phyloP scores from a whole-genome alignment of 2,113 vertebrate genomes.

The Rhombomys opimus region DNA sequence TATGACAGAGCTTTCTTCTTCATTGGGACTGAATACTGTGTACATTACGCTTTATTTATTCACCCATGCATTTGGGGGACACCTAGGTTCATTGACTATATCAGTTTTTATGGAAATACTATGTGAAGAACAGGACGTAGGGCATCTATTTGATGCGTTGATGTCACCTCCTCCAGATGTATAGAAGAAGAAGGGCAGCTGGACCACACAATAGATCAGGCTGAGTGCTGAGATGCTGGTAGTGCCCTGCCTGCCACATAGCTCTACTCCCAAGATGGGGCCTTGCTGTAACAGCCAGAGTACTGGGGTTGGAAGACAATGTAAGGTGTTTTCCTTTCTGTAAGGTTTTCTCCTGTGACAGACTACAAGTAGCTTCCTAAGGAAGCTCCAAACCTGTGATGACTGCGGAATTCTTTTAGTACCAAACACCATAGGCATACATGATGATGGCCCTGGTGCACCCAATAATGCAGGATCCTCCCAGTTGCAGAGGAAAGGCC shows the following conservation, averaged over 20 bases:
- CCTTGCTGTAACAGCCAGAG: not conserved
- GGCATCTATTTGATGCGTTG: not conserved
- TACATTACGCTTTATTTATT: not conserved
- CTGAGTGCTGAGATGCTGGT: not conserved
- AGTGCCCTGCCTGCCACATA: not conserved
- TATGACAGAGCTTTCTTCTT: not conserved
- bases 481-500: not conserved
- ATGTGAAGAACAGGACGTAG: not conserved
- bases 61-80: too few species aligned
- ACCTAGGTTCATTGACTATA: not conserved
- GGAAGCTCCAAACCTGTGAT: not conserved
- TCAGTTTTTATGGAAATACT: not conserved
- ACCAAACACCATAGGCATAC: not conserved
- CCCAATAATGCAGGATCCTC: too few species aligned
- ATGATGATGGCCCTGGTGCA: too few species aligned
- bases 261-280: too few species aligned
- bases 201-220: not conserved
- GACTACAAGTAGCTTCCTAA: not conserved
- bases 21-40: not conserved
- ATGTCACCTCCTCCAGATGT: not conserved
- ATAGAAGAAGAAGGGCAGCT: not conserved
- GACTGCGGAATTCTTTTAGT: not conserved
- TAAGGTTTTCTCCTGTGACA: not conserved
- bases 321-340: not conserved
- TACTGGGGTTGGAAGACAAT: not conserved